Evolutionary conservation across 2,113 vertebrate species (phyloP).

Genomic region (Tenebrosternarchus preto): DNA sequence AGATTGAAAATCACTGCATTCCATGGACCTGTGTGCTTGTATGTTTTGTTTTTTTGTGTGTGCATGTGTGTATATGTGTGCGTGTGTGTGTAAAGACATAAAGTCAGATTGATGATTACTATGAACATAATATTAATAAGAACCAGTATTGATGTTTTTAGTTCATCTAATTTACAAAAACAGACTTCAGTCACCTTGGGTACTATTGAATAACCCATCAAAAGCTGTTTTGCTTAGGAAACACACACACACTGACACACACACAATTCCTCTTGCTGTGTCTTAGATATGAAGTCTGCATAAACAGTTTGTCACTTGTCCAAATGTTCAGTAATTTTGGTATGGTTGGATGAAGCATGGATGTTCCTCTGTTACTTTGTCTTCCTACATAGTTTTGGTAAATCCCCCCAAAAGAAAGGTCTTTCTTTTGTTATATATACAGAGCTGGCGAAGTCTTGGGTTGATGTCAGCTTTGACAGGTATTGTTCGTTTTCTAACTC

Average conservation of each 20-base stretch:
- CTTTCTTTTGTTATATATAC: neutral
- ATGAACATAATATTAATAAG: constrained; percentile 41
- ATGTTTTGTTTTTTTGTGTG: constrained; percentile 12
- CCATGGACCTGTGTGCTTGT: constrained; percentile 26
- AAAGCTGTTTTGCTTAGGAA: constrained; percentile 34
- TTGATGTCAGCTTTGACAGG: constrained; percentile 9
- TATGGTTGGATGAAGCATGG: constrained; percentile 3
- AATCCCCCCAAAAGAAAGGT: constrained; percentile 1
- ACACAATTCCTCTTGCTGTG: constrained; percentile 7
- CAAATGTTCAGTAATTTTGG: constrained; percentile 14
- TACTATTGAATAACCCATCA: constrained; percentile 36
- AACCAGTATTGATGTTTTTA: constrained; percentile 58
- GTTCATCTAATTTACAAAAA: constrained; percentile 38
- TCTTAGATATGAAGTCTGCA: constrained; percentile 3
- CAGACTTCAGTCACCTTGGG: neutral
- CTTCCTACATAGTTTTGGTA: neutral
- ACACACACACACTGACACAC: constrained; percentile 23
- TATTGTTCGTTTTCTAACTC: neutral
- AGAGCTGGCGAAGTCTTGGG: neutral
- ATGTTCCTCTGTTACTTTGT: constrained; percentile 8
- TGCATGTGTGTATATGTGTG: constrained; percentile 26
- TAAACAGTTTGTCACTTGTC: constrained; percentile 20
- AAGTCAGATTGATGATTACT: constrained; percentile 25
- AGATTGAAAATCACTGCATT: neutral
- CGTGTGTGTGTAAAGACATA: neutral